Conservation (phyloP, 2,113 vertebrate species). For the Hiodon alosoides region DNA sequence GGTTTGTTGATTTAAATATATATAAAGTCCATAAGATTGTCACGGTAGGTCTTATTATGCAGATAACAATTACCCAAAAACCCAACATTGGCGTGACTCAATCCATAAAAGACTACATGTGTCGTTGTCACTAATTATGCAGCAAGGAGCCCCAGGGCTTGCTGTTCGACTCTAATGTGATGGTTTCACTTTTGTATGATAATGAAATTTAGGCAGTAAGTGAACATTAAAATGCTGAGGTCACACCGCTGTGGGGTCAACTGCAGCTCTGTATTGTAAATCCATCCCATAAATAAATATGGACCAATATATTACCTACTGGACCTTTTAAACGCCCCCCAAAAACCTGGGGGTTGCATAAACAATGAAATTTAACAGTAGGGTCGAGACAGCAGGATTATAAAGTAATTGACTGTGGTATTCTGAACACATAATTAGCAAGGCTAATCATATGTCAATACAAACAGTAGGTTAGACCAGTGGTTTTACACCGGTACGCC, state of each 20-base stretch:
- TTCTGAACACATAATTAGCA: background rate
- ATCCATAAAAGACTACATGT: slow-evolving; percentile 28
- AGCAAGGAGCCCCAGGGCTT: slow-evolving; percentile 29
- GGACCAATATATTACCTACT: slow-evolving; percentile 34
- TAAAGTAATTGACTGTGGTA: slow-evolving; percentile 18
- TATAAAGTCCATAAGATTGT: background rate
- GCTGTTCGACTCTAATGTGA: slow-evolving; percentile 34
- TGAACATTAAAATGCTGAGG: slow-evolving; percentile 47
- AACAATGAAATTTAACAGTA: background rate
- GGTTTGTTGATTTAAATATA: background rate
- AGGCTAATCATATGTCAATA: background rate
- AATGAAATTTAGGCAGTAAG: slow-evolving; percentile 49
- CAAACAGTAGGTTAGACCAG: background rate
- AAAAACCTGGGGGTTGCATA: slow-evolving; percentile 16
- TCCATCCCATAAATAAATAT: slow-evolving; percentile 29
- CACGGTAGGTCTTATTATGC: background rate
- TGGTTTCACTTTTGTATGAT: slow-evolving; percentile 38
- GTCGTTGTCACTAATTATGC: slow-evolving; percentile 34
- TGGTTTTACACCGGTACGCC: too few species aligned
- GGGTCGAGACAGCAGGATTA: background rate
- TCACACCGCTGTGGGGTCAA: slow-evolving; percentile 36
- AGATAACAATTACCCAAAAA: background rate
- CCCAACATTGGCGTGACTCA: slow-evolving; percentile 27
- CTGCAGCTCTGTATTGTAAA: slow-evolving; percentile 42
- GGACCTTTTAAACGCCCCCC: slow-evolving; percentile 15